Evolutionary conservation across 2,797 vertebrate species (phyloP).

Genomic region (Syndactyla subalaris): DNA sequence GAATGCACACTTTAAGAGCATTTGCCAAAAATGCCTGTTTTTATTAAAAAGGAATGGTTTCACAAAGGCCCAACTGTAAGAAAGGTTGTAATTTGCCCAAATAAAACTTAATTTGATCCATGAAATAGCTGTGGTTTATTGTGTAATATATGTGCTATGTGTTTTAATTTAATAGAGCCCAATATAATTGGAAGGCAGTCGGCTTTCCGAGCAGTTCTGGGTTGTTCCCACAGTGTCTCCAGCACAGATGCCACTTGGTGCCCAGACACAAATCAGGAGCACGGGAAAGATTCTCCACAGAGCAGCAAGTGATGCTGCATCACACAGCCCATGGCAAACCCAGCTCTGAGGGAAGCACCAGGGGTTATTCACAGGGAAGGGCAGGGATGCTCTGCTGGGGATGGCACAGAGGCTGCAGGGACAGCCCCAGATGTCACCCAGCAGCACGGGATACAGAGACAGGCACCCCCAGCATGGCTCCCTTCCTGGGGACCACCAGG

Average conservation of each 20-base stretch:
- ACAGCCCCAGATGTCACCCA: background rate
- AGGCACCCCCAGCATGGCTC: background rate
- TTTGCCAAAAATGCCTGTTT: conserved; percentile 84
- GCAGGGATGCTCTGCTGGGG: background rate
- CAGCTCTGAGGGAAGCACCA: background rate
- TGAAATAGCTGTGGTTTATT: conserved; percentile 88
- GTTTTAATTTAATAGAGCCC: conserved; percentile 86
- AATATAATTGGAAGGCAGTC: conserved; percentile 85
- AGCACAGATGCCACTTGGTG: conserved; percentile 52
- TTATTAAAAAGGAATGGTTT: conserved; percentile 82
- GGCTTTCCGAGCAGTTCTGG: conserved; percentile 76
- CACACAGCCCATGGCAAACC: background rate
- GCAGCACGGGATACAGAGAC: background rate
- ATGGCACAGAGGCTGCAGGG: background rate
- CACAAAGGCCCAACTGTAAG: conserved; percentile 84
- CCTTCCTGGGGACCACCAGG: too few relatives aligned
- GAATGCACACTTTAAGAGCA: conserved; percentile 74
- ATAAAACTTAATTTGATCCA: conserved; percentile 91
- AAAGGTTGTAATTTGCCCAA: conserved; percentile 85
- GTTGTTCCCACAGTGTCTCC: conserved; percentile 62
- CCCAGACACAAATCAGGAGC: background rate
- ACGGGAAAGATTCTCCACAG: background rate
- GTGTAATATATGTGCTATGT: conserved; percentile 91
- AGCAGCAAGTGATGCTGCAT: background rate
- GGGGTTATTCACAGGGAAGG: background rate